Evolutionary conservation across 2,888 invertebrate genomes (phyloP), one percentile per base, ranked within the genome.

Genomic region (Neoitamus cyanurus): DNA sequence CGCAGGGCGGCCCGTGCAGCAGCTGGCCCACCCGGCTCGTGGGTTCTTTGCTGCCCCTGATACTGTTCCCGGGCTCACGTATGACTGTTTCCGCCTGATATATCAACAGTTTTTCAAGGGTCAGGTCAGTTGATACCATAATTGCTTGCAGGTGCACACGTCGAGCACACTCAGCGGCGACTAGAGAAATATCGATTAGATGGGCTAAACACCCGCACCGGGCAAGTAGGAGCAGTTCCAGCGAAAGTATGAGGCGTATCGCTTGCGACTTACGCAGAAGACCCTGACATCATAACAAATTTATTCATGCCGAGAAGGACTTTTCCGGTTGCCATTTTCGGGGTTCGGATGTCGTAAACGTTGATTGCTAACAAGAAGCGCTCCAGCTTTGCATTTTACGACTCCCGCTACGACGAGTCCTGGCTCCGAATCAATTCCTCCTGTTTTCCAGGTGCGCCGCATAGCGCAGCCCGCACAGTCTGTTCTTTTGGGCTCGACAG

Each of bases 331-430:
- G 30, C 69, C 36, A 69, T 82, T 82, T 69, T 13, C 69, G 9
- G 31, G 25, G 25, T 36, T 30, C 28, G 82, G 37, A 37, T 25
- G 78, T 36, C 25, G 69, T 82, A 82, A 82, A 82, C 31, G 82
- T 68, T 82, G 82, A 82, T 82, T 36, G 37, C 37, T 82, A 82
- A 37, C 82, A 82, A 68, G 82, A 68, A 82, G 37, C n/a, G 13
- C 69, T 82, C 69, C 69, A 69, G 69, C 82, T 82, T 82, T 82
- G n/a, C 69, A 69, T 69, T 82, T 82, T 82, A 82, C 28, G 82
- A 82, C 69, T 69, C 37, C 20, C 13, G 37, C 37, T 20, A 48
- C n/a, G 46, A 58, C 3, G 30, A 78, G 28, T 34, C n/a, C 34
- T 34, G n/a, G 70, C 70, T 34, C 6, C 30, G 70, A 70, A 48